Evolutionary conservation across 2,797 vertebrate species (phyloP), one percentile per base, ranked within the genome.

Genomic region (Acrocephalus scirpaceus): DNA sequence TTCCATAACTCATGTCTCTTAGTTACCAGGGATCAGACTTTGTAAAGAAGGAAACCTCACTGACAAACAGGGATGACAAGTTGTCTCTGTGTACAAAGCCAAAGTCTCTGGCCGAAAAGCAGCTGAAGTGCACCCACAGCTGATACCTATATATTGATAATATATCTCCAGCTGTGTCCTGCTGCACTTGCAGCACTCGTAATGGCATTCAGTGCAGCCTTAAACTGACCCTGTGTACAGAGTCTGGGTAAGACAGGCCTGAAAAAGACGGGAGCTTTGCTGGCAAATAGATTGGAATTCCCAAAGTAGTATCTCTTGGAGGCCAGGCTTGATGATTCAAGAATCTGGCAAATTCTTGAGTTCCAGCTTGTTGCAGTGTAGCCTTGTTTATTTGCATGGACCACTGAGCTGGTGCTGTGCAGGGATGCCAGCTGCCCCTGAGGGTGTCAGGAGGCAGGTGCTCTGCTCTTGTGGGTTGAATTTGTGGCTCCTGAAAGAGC

Each of bases 331-430:
- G 32, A 47, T 32, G 42, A 67, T 53, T 78, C 16, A n/a, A 29
- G 36, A 57, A 64, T 74, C 34, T 0, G 0, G 19, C 23, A 48
- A 9, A 32, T 70, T 19, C 16, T 56, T 25, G 51, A 69, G 44
- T 36, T 16, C 44, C 9, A 7, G 21, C 56, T 82, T 3, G 1
- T 53, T 38, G 64, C 45, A 38, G 21, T 10, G 36, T 12, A 82
- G 61, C 32, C 0, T 3, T 32, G 16, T 56, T 60, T 50, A 3
- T 60, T 58, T 45, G 29, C 53, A 32, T 0, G 1, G 57, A 11
- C 19, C 0, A 1, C 42, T 32, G 70, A 92, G 48, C 58, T 80
- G 86, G n/a, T 2, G 1, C 44, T 50, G 26, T 53, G 64, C 3
- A 3, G 58, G 11, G 17, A 7, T 85, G 54, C 38, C 58, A 42